Evolutionary conservation across 2,113 vertebrate species (phyloP).

Genomic region (Cynoglossus semilaevis): DNA sequence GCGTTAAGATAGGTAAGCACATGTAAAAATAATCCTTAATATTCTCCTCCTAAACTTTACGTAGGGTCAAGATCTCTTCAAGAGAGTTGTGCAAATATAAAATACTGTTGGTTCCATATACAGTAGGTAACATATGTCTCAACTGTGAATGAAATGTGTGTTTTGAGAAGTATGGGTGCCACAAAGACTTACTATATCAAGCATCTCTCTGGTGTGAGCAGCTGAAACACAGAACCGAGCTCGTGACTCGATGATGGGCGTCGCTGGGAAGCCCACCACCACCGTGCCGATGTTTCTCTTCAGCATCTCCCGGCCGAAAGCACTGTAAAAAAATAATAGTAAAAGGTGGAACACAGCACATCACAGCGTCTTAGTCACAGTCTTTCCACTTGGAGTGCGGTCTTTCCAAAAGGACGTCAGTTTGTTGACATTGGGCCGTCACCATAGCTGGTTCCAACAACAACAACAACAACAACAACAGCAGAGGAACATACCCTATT

Average conservation of each 20-base stretch:
- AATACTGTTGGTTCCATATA: too few species aligned
- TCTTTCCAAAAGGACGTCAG: neutral
- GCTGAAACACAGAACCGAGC: slow-evolving; percentile 95
- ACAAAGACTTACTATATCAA: slow-evolving; percentile 84
- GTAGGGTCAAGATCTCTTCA: neutral
- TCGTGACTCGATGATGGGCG: slow-evolving; percentile 96
- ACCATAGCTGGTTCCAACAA: neutral
- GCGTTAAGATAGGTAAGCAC: too few species aligned
- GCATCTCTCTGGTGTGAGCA: slow-evolving; percentile 91
- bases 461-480: neutral
- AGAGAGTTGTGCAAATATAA: neutral
- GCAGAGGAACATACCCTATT: slow-evolving; percentile 80
- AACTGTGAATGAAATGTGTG: too few species aligned
- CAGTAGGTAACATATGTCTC: too few species aligned
- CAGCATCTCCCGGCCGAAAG: slow-evolving; percentile 95
- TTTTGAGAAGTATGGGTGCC: too few species aligned
- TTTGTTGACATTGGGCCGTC: too few species aligned
- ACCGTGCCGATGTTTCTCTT: slow-evolving; percentile 93
- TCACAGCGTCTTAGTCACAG: neutral
- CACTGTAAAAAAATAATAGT: slow-evolving; percentile 68
- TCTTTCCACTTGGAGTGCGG: too few species aligned
- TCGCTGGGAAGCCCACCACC: slow-evolving; percentile 96
- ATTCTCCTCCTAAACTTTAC: neutral
- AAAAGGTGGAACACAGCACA: neutral
- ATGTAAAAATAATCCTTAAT: too few species aligned